Evolutionary conservation across 2,113 vertebrate species (phyloP), one percentile per base, ranked within the genome.

Genomic region (Accipiter cooperii): DNA sequence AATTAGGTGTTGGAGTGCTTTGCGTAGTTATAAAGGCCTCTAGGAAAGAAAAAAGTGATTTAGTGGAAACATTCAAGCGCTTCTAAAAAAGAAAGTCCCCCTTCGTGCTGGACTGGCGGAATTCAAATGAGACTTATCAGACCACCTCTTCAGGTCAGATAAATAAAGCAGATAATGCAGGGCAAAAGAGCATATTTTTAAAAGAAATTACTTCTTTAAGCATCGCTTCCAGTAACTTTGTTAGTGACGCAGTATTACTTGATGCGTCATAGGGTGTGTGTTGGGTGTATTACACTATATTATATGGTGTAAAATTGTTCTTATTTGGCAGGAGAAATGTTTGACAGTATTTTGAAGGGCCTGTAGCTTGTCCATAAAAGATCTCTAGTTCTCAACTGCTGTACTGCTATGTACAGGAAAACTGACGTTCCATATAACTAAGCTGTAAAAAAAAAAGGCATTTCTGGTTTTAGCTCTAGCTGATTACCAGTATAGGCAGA

Each of bases 261-360:
- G 57, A 54, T 95, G 91, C 8, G 1, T 97, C 96, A 97, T 29
- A 88, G 96, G 91, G 95, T 38, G 91, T 95, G 95, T 95, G 95
- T 88, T 73, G 83, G 63, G 76, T 89, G 84, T 40, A 60, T 91
- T 75, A 82, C 78, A 51, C 83, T 73, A 2, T 15, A 9, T 57
- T 90, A 65, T 19, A 44, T 47, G 63, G 77, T 87, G 81, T 68
- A 73, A 96, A 92, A 77, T 40, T 26, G 1, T 74, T 51, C 90
- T 87, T 36, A 54, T 66, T 95, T 89, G 89, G 71, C 70, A 89
- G 63, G 33, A 64, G 52, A 77, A 75, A 52, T 34, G 11, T 42
- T 51, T 76, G 73, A 70, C 46, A 31, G 33, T 19, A 29, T 71
- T 93, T 86, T 74, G 69, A 87, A 90, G 47, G 83, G n/a, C 68